Conservation (phyloP, 37 sponge, comb jelly and placozoan species). For the Chondrilla cf. caribensis region DNA sequence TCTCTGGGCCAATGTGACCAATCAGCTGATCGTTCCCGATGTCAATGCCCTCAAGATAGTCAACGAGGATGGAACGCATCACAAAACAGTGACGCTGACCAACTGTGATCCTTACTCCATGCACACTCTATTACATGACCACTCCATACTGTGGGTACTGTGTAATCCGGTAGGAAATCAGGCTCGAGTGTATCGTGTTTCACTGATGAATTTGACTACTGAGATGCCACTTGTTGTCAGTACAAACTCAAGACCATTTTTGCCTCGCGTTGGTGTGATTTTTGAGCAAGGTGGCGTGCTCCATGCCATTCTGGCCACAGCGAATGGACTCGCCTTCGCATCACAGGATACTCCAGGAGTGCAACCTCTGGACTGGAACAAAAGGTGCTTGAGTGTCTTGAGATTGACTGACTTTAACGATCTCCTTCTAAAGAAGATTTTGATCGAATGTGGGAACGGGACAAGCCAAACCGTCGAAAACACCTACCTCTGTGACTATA, state of each 20-base stretch:
- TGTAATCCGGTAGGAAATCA: neutral
- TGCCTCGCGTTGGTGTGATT: neutral
- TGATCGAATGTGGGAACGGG: neutral
- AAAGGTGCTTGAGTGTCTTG: too few species aligned
- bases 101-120: neutral
- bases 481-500: neutral
- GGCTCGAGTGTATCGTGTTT: too few species aligned
- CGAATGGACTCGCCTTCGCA: neutral
- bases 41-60: neutral
- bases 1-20: neutral
- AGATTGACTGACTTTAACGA: too few species aligned
- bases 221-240: neutral
- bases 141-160: neutral
- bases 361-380: neutral
- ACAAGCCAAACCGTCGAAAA: neutral
- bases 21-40: neutral
- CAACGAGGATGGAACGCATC: neutral
- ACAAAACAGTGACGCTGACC: neutral
- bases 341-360: neutral
- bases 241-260: neutral
- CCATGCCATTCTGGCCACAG: neutral
- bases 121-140: neutral
- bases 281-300: neutral
- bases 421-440: too few species aligned
- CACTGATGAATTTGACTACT: too few species aligned